Conservation (phyloP, 1,140 invertebrate genomes). For the Ooceraea biroi region DNA sequence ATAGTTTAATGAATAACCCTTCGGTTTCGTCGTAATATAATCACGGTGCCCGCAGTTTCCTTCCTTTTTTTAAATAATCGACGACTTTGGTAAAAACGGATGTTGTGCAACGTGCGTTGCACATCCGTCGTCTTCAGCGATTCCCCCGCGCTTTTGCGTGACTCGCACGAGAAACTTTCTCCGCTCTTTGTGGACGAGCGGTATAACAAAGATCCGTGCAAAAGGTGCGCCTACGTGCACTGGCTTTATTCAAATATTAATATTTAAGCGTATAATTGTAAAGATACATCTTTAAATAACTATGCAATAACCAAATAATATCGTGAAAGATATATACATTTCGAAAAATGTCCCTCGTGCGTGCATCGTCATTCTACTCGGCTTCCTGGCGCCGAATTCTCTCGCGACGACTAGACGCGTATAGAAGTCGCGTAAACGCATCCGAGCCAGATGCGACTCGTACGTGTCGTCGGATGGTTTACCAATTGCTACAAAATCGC, state of each 20-base stretch:
- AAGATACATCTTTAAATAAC: not conserved
- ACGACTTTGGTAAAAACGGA: constrained; percentile 64
- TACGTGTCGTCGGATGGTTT: constrained; percentile 72
- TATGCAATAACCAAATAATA: not conserved
- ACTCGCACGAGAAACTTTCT: constrained; percentile 72
- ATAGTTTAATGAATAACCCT: constrained; percentile 10
- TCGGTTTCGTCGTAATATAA: constrained; percentile 29
- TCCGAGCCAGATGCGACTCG: constrained; percentile 63
- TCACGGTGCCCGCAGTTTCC: constrained; percentile 57
- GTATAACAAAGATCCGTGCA: constrained; percentile 20
- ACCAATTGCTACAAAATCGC: constrained; percentile 73
- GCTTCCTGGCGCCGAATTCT: constrained; percentile 2
- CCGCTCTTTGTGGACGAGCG: constrained; percentile 44
- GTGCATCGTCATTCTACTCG: not conserved
- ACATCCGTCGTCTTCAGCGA: constrained; percentile 57
- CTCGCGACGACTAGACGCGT: not conserved
- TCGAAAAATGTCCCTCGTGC: too few relatives aligned
- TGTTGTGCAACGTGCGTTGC: constrained; percentile 66
- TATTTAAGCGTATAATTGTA: not conserved
- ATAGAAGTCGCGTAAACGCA: constrained; percentile 8
- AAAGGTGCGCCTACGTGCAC: not conserved
- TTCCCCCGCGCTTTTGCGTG: constrained; percentile 64
- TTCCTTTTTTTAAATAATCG: constrained; percentile 68
- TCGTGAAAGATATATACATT: not conserved
- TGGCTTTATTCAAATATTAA: constrained; percentile 3